A percentile compares a stretch with the other conserved stretches of the same genome.
Evolutionary conservation across 2,888 invertebrate species (phyloP).

Genomic region (Epinotia nisella): DNA sequence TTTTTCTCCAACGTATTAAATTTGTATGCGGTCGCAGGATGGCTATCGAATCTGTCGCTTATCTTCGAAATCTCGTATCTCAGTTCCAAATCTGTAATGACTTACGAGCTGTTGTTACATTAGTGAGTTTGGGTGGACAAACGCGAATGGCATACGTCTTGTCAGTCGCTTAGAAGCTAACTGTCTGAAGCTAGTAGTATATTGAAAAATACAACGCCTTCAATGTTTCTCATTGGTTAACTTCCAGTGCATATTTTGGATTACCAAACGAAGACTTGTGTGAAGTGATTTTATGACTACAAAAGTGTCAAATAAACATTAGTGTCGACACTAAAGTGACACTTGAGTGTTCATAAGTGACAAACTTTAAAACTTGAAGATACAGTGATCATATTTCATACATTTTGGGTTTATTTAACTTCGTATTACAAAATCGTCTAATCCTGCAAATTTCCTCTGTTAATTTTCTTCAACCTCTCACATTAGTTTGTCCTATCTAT

Average conservation of each 20-base stretch:
- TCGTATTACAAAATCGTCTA: not conserved
- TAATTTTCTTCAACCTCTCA: not conserved
- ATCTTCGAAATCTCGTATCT: no score
- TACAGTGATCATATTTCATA: slow-evolving; percentile 6
- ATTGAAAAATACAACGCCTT: not conserved
- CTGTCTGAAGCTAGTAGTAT: not conserved
- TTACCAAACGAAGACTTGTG: not conserved
- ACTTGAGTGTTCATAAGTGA: slow-evolving; percentile 13
- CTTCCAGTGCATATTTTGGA: slow-evolving; percentile 23
- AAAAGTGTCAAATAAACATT: slow-evolving; percentile 3
- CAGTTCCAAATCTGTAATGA: no score
- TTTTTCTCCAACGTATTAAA: no score
- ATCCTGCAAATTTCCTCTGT: not conserved
- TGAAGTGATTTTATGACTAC: slow-evolving; percentile 11
- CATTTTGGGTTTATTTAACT: not conserved
- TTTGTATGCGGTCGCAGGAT: no score
- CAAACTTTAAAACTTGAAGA: slow-evolving; percentile 2
- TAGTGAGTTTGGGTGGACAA: no score
- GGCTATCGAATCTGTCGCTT: no score
- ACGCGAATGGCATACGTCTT: no score
- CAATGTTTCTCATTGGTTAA: not conserved
- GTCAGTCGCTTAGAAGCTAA: no score
- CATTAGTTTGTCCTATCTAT: not conserved
- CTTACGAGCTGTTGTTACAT: no score
- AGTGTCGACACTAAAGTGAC: not conserved